Evolutionary conservation across 2,113 vertebrate species (phyloP), one percentile per base, ranked within the genome.

Genomic region (Stigmatopora argus): DNA sequence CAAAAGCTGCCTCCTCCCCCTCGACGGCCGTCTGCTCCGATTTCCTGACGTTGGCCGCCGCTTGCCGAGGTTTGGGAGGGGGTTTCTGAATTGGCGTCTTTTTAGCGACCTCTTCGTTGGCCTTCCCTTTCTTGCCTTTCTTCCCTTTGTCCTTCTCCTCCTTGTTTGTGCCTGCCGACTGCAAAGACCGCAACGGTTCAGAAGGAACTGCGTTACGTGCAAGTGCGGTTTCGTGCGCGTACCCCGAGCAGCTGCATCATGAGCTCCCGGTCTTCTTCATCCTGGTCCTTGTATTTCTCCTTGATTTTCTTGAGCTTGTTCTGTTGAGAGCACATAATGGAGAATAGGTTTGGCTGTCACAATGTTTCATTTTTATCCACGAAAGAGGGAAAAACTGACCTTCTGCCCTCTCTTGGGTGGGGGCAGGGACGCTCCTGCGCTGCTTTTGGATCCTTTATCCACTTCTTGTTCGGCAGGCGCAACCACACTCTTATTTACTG

Each of bases 271-370:
- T 99, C 97, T 86, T 99, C 96, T 47, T 98, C 95, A 17, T 99
- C 96, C 87, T 99, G 97, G 84, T 99, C 95, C 81, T 93, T 95
- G 84, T 99, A 99, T 85, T 98, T 98, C 87, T 98, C 97, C 78
- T 95, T 97, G 85, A 98, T 99, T 81, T 99, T 99, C 89, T 97
- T 99, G 79, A 98, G 87, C 75, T 99, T 99, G 86, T 94, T 98
- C 96, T 99, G 86, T 17, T 64, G 69, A 66, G 44, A 70, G 45
- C 74, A 58, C 64, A 79, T 19, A 2, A 68, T 48, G 46, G 46
- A 41, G 38, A 41, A 41, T 41, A 41, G 38, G 38, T 1, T 41
- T 41, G 38, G 7, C 0, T 2, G 38, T 41, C 38, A 41, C 38
- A 41, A 41, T 41, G 1, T 41, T 41, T 41, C 6, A 2, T 41